phyloP scores from a whole-genome alignment of 2,113 vertebrate species.

The Elephas maximus region DNA sequence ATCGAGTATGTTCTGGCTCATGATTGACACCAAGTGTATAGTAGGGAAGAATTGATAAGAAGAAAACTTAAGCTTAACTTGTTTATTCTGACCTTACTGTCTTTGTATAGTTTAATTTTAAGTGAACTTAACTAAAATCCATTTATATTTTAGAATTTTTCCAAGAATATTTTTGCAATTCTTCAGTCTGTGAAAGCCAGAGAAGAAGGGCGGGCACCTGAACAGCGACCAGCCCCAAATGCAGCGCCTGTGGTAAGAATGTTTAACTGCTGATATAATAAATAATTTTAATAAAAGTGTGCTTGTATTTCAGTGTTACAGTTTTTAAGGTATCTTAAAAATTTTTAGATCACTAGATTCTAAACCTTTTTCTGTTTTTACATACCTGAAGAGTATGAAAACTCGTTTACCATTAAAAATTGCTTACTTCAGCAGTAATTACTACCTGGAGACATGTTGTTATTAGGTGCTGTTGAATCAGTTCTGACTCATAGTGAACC shows the following conservation, averaged over 20 bases:
- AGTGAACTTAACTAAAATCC: slow-evolving; percentile 58
- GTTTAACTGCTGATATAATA: not conserved
- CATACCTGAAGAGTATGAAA: not conserved
- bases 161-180: slow-evolving; percentile 99
- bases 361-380: not conserved
- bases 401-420: not conserved
- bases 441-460: not conserved
- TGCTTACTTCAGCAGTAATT: not conserved
- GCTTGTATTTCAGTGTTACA: not conserved
- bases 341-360: not conserved
- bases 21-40: not conserved
- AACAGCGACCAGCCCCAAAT: slow-evolving; percentile 96
- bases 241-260: slow-evolving; percentile 94
- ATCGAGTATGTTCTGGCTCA: too few species aligned
- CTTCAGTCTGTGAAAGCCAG: slow-evolving; percentile 99
- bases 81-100: not conserved
- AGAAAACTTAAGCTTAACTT: not conserved
- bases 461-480: not conserved
- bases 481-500: not conserved
- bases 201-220: slow-evolving; percentile 97
- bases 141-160: slow-evolving; percentile 94
- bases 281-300: not conserved
- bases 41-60: slow-evolving; percentile 33
- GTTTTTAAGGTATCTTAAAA: slow-evolving; percentile 13
- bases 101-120: slow-evolving; percentile 60